phyloP scores from a whole-genome alignment of 2,797 vertebrate genomes.

The Lacerta bilineata region DNA sequence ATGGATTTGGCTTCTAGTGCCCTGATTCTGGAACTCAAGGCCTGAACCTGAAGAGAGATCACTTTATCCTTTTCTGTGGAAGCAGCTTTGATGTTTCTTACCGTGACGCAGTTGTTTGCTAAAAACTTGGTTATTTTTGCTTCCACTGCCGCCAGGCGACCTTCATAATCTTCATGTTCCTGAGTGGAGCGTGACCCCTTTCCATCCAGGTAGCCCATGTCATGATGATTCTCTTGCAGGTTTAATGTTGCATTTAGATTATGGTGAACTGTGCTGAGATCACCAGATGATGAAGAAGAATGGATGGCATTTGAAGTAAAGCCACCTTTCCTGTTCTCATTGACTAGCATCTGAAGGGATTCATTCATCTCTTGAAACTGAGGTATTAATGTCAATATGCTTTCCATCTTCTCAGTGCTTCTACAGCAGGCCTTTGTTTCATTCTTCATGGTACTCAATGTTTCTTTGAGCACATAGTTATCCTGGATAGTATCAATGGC shows the following conservation, averaged over 20 bases:
- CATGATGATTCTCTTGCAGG: constrained; percentile 66
- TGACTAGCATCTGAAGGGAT: constrained; percentile 72
- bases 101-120: constrained; percentile 69
- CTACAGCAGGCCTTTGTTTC: constrained; percentile 63
- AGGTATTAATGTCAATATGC: constrained; percentile 72
- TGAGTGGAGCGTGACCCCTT: constrained; percentile 56
- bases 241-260: constrained; percentile 73
- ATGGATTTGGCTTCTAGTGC: constrained; percentile 80
- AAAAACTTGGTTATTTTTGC: constrained; percentile 78
- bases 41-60: constrained; percentile 73
- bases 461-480: constrained; percentile 77
- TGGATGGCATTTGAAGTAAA: constrained; percentile 59
- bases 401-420: constrained; percentile 70
- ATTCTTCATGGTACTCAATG: constrained; percentile 48
- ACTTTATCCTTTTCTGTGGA: constrained; percentile 68
- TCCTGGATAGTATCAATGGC: constrained; percentile 83
- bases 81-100: constrained; percentile 63
- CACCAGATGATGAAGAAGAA: constrained; percentile 49
- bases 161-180: constrained; percentile 65
- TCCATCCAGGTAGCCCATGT: constrained; percentile 70
- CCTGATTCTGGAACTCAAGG: constrained; percentile 80
- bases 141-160: constrained; percentile 76
- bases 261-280: constrained; percentile 69
- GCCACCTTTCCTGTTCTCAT: constrained; percentile 59
- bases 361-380: constrained; percentile 77